Base-by-base conservation (phyloP, 2,797 vertebrate species). In the Fratercula arctica region DNA sequence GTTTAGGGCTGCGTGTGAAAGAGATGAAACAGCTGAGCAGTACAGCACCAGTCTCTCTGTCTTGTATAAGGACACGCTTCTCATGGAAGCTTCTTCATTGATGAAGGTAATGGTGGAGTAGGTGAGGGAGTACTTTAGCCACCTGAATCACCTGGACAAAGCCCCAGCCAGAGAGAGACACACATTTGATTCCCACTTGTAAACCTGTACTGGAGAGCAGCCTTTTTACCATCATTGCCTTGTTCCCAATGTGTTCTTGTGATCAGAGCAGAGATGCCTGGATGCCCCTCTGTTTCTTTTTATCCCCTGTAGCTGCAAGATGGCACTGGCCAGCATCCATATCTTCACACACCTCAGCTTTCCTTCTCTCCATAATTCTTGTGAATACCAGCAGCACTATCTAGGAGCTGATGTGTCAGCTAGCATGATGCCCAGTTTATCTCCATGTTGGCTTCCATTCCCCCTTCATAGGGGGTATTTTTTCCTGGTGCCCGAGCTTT, bases 51-150 rank as follows among this genome's bases (percentile, higher is more conserved):
- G 20, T 41, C 11, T 35, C 21, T 67, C 14, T 48, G 50, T 48
- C 13, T 21, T 5, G 0, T 41, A 28, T 43, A 61, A 73, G 24
- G 35, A 31, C 41, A 9, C 0, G 0, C 21, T 91, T 90, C 20
- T 87, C 35, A 23, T 5, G 18, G 23, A 64, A 51, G 50, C 24
- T 51, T 51, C 50, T 51, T 51, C 25, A 41, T 26, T 46, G 24
- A 43, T 13, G 39, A 43, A 79, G 26, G 16, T 50, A 23, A 25
- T 6, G 29, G n/a, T 39, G 9, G 41, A 43, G 31, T 20, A 56
- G 21, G 15, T 35, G 16, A 85, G 15, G 9, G 7, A 75, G 12
- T 15, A 10, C 43, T 83, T 70, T 35, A 59, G 51, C 7, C 28
- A 10, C 37, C 25, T 48, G n/a, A 61, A 83, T 75, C 57, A 56